A percentile compares a stretch with the other conserved stretches of the same genome.
phyloP scores from a whole-genome alignment of 2,888 invertebrate genomes.

The Agonopterix arenella region DNA sequence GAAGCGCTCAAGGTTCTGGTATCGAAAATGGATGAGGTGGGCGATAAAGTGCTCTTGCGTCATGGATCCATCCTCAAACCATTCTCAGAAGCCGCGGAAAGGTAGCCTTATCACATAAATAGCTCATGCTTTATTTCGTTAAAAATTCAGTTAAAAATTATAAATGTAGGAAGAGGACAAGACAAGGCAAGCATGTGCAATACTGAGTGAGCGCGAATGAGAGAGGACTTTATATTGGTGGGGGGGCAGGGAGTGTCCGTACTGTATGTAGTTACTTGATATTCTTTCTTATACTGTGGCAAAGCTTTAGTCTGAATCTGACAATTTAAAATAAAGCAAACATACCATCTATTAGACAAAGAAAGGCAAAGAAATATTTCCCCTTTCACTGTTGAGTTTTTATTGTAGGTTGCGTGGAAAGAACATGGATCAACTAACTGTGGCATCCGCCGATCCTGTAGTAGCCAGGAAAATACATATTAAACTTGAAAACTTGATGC shows the following conservation, averaged over 20 bases:
- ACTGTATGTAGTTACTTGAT: too few relatives aligned
- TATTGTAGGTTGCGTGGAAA: slow-evolving; percentile 42
- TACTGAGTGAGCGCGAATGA: too few relatives aligned
- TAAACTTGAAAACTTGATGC: slow-evolving; percentile 46
- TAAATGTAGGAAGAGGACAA: too few relatives aligned
- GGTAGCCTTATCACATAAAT: slow-evolving; percentile 5
- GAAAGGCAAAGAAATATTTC: not conserved
- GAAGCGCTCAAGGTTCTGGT: slow-evolving; percentile 42
- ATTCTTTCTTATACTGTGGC: too few relatives aligned
- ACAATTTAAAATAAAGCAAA: too few relatives aligned
- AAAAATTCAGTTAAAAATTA: too few relatives aligned
- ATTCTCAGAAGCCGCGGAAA: slow-evolving; percentile 39
- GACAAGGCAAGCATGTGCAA: too few relatives aligned
- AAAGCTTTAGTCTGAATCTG: too few relatives aligned
- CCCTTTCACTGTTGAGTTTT: not conserved
- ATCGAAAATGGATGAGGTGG: slow-evolving; percentile 34
- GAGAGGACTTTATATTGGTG: too few relatives aligned
- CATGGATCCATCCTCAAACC: slow-evolving; percentile 53
- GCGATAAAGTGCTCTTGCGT: slow-evolving; percentile 41
- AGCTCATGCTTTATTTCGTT: too few relatives aligned
- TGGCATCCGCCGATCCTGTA: slow-evolving; percentile 45
- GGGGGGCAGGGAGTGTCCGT: too few relatives aligned
- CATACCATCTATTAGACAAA: too few relatives aligned
- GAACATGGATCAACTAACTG: slow-evolving; percentile 43
- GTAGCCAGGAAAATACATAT: slow-evolving; percentile 57